Conservation (phyloP, 2,888 invertebrate species). For the Gasteruption jaculator region DNA sequence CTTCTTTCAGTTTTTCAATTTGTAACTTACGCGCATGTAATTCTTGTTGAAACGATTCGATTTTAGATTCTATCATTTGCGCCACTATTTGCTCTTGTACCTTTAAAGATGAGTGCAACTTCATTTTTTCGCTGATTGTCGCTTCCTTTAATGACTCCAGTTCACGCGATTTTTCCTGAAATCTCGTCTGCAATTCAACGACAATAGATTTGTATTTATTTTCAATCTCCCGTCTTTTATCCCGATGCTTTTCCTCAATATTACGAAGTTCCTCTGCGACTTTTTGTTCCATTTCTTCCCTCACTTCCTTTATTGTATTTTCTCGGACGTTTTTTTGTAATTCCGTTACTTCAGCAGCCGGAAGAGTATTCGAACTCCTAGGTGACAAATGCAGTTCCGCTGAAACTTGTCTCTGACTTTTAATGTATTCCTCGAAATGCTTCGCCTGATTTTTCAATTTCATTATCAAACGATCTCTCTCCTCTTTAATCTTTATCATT, state of each 20-base stretch:
- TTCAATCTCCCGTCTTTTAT: slow-evolving; percentile 55
- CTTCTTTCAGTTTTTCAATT: slow-evolving; percentile 53
- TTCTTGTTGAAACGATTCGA: slow-evolving; percentile 35
- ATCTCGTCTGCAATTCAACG: slow-evolving; percentile 53
- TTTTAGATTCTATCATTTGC: slow-evolving; percentile 51
- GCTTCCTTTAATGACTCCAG: slow-evolving; percentile 55
- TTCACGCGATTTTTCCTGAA: slow-evolving; percentile 56
- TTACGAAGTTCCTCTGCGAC: slow-evolving; percentile 62
- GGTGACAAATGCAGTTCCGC: slow-evolving; percentile 40
- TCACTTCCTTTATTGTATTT: slow-evolving; percentile 58
- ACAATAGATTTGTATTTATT: slow-evolving; percentile 53
- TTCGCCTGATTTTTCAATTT: slow-evolving; percentile 62
- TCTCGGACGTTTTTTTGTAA: slow-evolving; percentile 54
- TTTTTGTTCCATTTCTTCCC: slow-evolving; percentile 66
- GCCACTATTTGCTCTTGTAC: slow-evolving; percentile 55
- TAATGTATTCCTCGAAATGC: slow-evolving; percentile 63
- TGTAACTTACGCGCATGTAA: slow-evolving; percentile 33
- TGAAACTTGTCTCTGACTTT: slow-evolving; percentile 53
- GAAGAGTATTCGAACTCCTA: slow-evolving; percentile 28
- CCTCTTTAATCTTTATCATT: slow-evolving; percentile 49
- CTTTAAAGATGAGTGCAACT: slow-evolving; percentile 56
- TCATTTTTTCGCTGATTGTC: slow-evolving; percentile 55
- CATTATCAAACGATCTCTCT: slow-evolving; percentile 59
- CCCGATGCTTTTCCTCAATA: slow-evolving; percentile 56
- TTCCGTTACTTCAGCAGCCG: slow-evolving; percentile 37